A percentile compares a stretch with the other conserved stretches of the same genome.
These are phyloP conservation scores for Scaptomyza caliginosa DNA, from an alignment of 2,888 invertebrate genomes.

Conservation along the genomic window DNA sequence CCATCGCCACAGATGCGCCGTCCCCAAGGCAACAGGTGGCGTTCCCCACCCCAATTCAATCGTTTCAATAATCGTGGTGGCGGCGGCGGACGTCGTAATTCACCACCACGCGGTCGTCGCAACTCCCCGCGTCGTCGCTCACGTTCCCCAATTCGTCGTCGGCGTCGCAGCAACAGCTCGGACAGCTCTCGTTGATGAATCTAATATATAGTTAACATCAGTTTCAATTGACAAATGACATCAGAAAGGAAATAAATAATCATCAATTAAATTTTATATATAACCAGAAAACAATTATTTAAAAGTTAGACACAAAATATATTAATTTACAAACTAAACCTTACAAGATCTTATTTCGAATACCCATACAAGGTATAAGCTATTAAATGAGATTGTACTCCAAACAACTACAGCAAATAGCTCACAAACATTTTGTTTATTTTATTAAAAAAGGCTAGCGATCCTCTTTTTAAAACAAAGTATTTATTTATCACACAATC, in stretches of 20 bases:
- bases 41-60: slow-evolving; percentile 82
- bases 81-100: slow-evolving; percentile 76
- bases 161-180: slow-evolving; percentile 84
- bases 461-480: not conserved
- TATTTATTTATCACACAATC: slow-evolving; percentile 6
- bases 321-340: slow-evolving; percentile 32
- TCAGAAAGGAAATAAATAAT: slow-evolving; percentile 14
- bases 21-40: slow-evolving; percentile 82
- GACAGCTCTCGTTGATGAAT: slow-evolving; percentile 81
- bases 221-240: slow-evolving; percentile 18
- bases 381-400: not conserved
- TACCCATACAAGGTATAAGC: not conserved
- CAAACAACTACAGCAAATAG: not conserved
- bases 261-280: slow-evolving; percentile 40
- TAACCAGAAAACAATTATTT: slow-evolving; percentile 33
- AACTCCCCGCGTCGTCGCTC: slow-evolving; percentile 82
- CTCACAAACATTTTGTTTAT: not conserved
- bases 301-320: slow-evolving; percentile 42
- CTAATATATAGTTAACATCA: not conserved
- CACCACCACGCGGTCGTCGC: slow-evolving; percentile 75
- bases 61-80: slow-evolving; percentile 82
- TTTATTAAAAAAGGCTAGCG: not conserved
- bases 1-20: slow-evolving; percentile 83
- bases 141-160: slow-evolving; percentile 83
- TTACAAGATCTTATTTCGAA: not conserved